Conservation (phyloP, 2,113 vertebrate genomes). For the zebrafish (Danio rerio) region DNA sequence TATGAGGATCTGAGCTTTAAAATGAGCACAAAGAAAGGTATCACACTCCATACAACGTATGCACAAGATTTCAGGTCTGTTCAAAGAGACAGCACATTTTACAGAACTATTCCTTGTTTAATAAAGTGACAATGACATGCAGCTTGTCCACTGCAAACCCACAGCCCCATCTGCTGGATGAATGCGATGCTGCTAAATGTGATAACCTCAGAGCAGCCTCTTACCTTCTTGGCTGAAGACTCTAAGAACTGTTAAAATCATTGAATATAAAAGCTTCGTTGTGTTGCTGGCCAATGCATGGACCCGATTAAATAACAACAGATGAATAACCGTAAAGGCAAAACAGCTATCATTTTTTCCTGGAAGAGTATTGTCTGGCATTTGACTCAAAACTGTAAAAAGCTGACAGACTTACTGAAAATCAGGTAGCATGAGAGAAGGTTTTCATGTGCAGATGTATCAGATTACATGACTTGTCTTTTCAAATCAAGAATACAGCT, state of each 20-base stretch:
- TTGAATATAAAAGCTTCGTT: neutral
- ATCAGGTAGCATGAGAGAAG: neutral
- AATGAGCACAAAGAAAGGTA: neutral
- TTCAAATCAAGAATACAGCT: neutral
- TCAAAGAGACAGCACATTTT: neutral
- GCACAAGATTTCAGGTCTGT: neutral
- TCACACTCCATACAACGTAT: neutral
- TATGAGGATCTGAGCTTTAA: neutral
- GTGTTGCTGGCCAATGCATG: neutral
- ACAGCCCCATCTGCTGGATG: slow-evolving; percentile 47
- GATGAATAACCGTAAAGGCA: slow-evolving; percentile 5
- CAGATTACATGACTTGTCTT: neutral
- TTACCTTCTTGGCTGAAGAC: neutral
- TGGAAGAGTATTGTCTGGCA: slow-evolving; percentile 7
- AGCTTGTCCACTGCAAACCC: neutral
- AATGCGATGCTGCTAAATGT: neutral
- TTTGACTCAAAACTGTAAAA: neutral
- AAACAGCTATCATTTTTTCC: slow-evolving; percentile 2
- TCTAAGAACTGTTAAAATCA: slow-evolving; percentile 3
- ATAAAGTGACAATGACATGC: neutral
- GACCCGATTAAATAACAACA: slow-evolving; percentile 27
- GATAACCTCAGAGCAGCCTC: neutral
- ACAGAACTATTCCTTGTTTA: neutral
- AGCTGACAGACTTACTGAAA: slow-evolving; percentile 9
- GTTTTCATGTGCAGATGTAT: neutral